These are phyloP conservation scores for Panagrolaimus sp. DNA, from an alignment of 1,140 invertebrate genomes.

Conservation along the genomic window DNA sequence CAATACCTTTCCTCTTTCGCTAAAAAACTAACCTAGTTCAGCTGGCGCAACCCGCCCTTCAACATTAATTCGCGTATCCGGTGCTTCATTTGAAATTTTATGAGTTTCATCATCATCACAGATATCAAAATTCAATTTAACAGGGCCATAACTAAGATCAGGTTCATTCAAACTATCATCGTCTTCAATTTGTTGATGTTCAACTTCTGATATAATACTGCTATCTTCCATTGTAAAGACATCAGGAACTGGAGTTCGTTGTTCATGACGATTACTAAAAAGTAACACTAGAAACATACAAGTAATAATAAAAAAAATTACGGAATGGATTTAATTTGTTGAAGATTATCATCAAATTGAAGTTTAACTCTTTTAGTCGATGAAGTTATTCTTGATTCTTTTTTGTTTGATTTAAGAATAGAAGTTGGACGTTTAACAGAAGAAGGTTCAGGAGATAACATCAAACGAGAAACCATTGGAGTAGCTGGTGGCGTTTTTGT, in stretches of 20 bases:
- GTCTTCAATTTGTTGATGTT: too few species aligned
- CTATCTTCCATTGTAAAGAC: neutral
- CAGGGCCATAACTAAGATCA: too few species aligned
- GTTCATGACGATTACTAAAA: neutral
- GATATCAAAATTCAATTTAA: too few species aligned
- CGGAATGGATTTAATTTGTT: conserved; percentile 9
- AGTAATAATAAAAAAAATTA: neutral
- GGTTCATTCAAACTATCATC: too few species aligned
- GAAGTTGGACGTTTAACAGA: neutral
- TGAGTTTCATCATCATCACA: too few species aligned
- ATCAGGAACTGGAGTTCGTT: neutral
- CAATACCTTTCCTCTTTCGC: too few species aligned
- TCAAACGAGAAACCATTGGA: conserved; percentile 6
- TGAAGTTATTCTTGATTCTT: neutral
- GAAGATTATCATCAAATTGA: conserved; percentile 2
- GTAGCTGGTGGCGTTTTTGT: neutral
- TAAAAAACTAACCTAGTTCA: too few species aligned
- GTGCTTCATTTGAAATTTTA: too few species aligned
- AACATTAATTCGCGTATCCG: too few species aligned
- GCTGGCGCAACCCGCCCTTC: too few species aligned
- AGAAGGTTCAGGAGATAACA: neutral
- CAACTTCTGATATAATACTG: too few species aligned
- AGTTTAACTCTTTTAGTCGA: neutral
- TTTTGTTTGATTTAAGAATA: conserved; percentile 3
- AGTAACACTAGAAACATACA: neutral